Conservation (phyloP, 2,797 vertebrate genomes). For the Microtus obscurus region DNA sequence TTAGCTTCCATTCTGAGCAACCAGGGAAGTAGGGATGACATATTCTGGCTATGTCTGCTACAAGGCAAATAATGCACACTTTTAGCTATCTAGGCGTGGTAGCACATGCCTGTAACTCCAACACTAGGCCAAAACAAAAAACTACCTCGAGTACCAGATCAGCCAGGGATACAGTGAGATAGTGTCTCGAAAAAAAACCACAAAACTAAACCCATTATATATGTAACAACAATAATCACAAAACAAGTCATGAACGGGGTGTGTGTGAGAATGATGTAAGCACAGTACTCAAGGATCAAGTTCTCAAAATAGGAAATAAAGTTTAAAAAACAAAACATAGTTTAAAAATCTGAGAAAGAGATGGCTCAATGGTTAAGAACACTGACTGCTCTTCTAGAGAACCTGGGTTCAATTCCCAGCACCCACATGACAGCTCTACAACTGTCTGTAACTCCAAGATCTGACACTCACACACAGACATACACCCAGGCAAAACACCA, state of each 20-base stretch:
- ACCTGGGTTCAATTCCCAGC: too few species aligned
- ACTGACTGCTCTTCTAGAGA: too few species aligned
- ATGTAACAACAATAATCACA: neutral
- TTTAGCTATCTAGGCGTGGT: neutral
- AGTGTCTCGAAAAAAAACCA: neutral
- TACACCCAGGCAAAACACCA: too few species aligned
- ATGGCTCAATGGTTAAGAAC: too few species aligned
- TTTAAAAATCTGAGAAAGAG: neutral
- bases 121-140: neutral
- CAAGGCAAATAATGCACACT: neutral
- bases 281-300: neutral
- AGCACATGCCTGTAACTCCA: neutral
- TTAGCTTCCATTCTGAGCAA: conserved; percentile 44
- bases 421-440: too few species aligned
- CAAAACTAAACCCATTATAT: neutral
- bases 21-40: neutral
- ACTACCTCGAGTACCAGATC: neutral
- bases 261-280: neutral
- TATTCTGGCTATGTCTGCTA: neutral
- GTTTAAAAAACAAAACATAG: neutral
- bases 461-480: too few species aligned
- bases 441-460: too few species aligned
- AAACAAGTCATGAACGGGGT: neutral
- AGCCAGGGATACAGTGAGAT: neutral
- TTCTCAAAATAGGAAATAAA: neutral